A percentile compares a stretch with the other conserved stretches of the same genome.
phyloP scores from a whole-genome alignment of 2,888 invertebrate species.

The Seira ritae region DNA sequence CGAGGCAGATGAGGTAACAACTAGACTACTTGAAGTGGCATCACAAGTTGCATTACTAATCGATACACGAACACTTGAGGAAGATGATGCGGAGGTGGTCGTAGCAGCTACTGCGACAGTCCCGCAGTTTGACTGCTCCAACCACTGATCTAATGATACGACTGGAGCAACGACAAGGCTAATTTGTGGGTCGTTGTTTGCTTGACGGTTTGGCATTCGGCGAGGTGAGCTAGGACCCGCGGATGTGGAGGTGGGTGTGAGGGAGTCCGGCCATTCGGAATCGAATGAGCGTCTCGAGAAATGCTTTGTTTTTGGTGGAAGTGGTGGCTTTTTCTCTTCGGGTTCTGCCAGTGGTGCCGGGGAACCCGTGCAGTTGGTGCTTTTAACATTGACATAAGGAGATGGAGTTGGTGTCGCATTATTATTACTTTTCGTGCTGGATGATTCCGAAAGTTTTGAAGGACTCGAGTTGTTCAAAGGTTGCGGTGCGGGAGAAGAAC shows the following conservation, averaged over 20 bases:
- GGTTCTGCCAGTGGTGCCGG: constrained; percentile 16
- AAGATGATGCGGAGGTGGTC: not conserved
- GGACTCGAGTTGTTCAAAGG: constrained; percentile 14
- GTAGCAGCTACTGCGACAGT: not conserved
- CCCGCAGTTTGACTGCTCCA: constrained; percentile 64
- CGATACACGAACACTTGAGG: constrained; percentile 44
- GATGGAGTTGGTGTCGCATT: constrained; percentile 24
- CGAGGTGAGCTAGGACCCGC: constrained; percentile 49
- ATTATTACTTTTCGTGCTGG: constrained; percentile 34
- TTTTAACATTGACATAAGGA: not conserved
- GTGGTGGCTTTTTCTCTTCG: constrained; percentile 59
- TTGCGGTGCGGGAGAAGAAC: not conserved
- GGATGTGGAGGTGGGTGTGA: constrained; percentile 49
- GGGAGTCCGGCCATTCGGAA: constrained; percentile 62
- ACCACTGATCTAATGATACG: constrained; percentile 69
- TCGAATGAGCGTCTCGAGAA: constrained; percentile 72
- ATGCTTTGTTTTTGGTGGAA: constrained; percentile 72
- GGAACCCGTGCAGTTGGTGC: constrained; percentile 15
- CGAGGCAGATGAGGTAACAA: constrained; percentile 39
- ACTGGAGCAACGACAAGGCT: constrained; percentile 49
- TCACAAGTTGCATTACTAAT: constrained; percentile 48
- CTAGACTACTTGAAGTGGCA: constrained; percentile 14
- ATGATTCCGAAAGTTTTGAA: constrained; percentile 19
- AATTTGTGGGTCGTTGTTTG: not conserved
- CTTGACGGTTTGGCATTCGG: constrained; percentile 25